Evolutionary conservation across 2,888 invertebrate genomes (phyloP), one percentile per base, ranked within the genome.

Genomic region (Apodemia duryi): DNA sequence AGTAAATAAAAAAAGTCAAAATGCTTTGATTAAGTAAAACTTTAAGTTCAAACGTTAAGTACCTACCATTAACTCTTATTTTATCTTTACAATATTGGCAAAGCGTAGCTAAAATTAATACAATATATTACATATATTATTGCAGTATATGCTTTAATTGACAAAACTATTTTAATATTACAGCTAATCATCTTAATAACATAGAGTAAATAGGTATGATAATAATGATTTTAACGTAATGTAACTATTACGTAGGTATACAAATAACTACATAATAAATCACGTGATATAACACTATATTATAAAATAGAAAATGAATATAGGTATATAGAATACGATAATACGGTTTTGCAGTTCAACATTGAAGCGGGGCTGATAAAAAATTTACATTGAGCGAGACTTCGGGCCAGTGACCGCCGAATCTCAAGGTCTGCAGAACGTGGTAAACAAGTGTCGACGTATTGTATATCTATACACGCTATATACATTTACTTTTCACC

Each of bases 361-460:
- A 68, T 66, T 60, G 67, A 66, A 65, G 65, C 63, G 65, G 64
- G 65, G 75, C 74, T 75, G 77, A 78, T 83, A 81, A 82, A 84
- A 81, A 78, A 82, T 78, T 73, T 79, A 82, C 78, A 78, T 78
- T 73, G 74, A 75, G 77, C 76, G 81, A 77, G 82, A 77, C 78
- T 78, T 74, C 80, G 83, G 88, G 91, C 82, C 89, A 90, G 74
- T 90, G 91, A 90, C 91, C 91, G 88, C 78, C 89, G 81, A 91
- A 91, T 88, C 81, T 90, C 91, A 91, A 91, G 91, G 91, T 86
- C 90, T 84, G 87, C 80, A 78, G 76, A 82, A 80, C 84, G 86
- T 80, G 76, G 87, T 89, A 90, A 91, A 90, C 90, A 91, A 89
- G 84, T 87, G 85, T 69, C 84, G 75, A 75, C 75, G 77, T 74